Percentiles rank a stretch among this genome's conserved stretches.
Evolutionary conservation across 37 sponge, comb jelly and placozoan species (phyloP).

Genomic region (Cliona cf. orientalis): DNA sequence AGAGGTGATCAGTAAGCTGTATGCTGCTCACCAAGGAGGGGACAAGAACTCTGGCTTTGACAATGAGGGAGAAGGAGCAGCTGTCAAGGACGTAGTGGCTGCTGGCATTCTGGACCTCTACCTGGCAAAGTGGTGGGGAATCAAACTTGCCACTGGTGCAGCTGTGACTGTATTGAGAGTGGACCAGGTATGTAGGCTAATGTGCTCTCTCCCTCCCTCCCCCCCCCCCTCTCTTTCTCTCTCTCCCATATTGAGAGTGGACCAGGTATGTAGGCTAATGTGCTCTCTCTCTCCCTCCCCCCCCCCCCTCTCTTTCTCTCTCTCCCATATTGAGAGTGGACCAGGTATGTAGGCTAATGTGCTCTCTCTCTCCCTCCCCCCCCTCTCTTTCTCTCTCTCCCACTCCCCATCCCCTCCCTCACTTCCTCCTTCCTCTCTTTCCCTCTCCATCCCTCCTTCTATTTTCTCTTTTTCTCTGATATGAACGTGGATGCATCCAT

Average conservation of each 20-base stretch:
- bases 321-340: constrained; percentile 95
- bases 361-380: background rate
- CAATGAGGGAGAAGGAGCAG: constrained; percentile 65
- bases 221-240: too few relatives aligned
- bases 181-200: constrained; percentile 79
- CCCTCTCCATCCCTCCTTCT: too few relatives aligned
- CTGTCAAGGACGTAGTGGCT: constrained; percentile 63
- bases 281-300: background rate
- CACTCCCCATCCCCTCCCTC: constrained; percentile 22
- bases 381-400: too few relatives aligned
- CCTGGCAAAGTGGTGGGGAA: constrained; percentile 85
- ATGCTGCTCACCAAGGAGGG: constrained; percentile 89
- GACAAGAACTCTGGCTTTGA: constrained; percentile 76
- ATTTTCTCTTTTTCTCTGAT: too few relatives aligned
- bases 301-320: too few relatives aligned
- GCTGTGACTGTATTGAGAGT: constrained; percentile 92
- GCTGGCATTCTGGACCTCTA: constrained; percentile 82
- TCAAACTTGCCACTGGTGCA: constrained; percentile 93
- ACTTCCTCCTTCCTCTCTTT: background rate
- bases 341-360: constrained; percentile 63
- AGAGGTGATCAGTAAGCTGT: constrained; percentile 87
- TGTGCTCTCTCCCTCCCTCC: background rate
- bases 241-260: constrained; percentile 93
- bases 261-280: constrained; percentile 71
- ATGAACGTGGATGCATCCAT: too few relatives aligned